phyloP scores from a whole-genome alignment of 2,113 vertebrate genomes.

The Labrus mixtus region DNA sequence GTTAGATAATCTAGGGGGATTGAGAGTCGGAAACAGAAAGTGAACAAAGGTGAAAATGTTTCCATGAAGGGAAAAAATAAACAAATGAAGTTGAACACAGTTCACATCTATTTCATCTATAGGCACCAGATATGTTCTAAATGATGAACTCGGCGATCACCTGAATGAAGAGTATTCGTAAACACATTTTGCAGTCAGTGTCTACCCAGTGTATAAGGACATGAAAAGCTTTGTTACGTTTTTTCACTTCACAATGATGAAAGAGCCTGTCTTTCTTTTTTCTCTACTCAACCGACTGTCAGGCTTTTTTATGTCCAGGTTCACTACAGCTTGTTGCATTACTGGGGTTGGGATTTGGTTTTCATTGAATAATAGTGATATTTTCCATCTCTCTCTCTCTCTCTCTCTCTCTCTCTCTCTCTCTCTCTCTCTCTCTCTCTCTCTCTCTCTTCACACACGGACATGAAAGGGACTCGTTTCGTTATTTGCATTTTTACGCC shows the following conservation, averaged over 20 bases:
- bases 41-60: not conserved
- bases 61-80: not conserved
- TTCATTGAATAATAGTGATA: slow-evolving; percentile 63
- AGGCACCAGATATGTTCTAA: not conserved
- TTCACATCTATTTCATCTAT: not conserved
- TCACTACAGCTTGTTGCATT: slow-evolving; percentile 68
- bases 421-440: slow-evolving; percentile 10
- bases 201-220: slow-evolving; percentile 19
- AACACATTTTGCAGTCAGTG: not conserved
- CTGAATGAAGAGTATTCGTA: not conserved
- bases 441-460: slow-evolving; percentile 34
- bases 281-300: slow-evolving; percentile 33
- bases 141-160: not conserved
- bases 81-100: not conserved
- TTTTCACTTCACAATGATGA: slow-evolving; percentile 41
- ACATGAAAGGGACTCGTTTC: slow-evolving; percentile 77
- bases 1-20: not conserved
- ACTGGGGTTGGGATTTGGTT: slow-evolving; percentile 68
- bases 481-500: slow-evolving; percentile 79
- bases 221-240: slow-evolving; percentile 24
- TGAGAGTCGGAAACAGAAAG: not conserved
- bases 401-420: not conserved
- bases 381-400: slow-evolving; percentile 19
- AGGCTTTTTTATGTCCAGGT: slow-evolving; percentile 38
- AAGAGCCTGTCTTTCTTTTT: slow-evolving; percentile 31